These are phyloP conservation scores for Anoplopoma fimbria DNA, from an alignment of 2,113 vertebrate genomes.

Conservation along the genomic window DNA sequence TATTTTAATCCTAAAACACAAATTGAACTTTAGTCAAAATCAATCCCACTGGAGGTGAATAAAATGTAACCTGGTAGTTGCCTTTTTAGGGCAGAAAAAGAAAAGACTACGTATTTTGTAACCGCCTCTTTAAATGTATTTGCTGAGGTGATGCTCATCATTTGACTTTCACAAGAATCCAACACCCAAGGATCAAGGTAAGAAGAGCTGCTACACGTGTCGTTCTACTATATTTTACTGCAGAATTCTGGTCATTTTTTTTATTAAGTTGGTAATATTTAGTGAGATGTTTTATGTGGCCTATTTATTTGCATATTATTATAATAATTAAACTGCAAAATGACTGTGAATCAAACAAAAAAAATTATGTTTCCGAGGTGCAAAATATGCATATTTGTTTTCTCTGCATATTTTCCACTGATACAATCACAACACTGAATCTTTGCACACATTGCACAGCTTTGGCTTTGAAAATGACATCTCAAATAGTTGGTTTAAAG, in stretches of 20 bases:
- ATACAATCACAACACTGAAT: neutral
- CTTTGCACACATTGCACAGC: neutral
- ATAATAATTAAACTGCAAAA: neutral
- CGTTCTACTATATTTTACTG: neutral
- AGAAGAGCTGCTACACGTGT: neutral
- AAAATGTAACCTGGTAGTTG: neutral
- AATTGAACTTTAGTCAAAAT: constrained; percentile 41
- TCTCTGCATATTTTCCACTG: neutral
- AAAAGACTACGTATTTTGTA: neutral
- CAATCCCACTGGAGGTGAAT: neutral
- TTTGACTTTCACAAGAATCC: neutral
- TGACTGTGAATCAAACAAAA: neutral
- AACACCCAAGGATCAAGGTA: constrained; percentile 52
- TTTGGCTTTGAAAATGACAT: neutral
- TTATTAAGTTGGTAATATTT: neutral
- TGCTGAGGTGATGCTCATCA: neutral
- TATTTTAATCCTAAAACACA: neutral
- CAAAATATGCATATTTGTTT: neutral
- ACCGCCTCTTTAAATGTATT: constrained; percentile 27
- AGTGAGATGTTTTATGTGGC: neutral
- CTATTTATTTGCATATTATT: neutral
- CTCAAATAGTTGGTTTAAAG: neutral
- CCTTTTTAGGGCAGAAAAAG: constrained; percentile 17
- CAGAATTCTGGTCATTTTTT: neutral
- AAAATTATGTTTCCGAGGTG: neutral